Percentiles rank a stretch among this genome's conserved stretches.
phyloP scores from a whole-genome alignment of 2,888 invertebrate genomes.

The Conomelus anceps region DNA sequence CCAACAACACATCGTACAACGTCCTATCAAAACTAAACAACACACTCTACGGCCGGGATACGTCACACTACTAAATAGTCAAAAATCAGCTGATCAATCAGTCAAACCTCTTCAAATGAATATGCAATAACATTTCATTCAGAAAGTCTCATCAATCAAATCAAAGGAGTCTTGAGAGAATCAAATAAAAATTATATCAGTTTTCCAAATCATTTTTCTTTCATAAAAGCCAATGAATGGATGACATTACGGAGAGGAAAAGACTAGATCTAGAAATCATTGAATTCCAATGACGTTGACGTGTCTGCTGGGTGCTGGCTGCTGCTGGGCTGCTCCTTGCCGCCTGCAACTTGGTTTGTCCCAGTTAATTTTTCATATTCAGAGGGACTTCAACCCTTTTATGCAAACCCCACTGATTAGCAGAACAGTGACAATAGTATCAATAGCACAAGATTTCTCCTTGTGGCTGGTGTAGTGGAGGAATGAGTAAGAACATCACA shows the following conservation, averaged over 20 bases:
- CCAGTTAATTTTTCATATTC: no score
- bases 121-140: not conserved
- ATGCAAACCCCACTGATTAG: no score
- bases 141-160: no score
- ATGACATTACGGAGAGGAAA: no score
- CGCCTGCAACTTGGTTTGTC: no score
- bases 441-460: not conserved
- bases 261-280: not conserved
- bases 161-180: no score
- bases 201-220: no score
- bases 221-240: no score
- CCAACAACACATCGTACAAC: constrained; percentile 1
- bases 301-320: not conserved
- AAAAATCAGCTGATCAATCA: not conserved
- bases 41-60: not conserved
- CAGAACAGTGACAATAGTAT: not conserved
- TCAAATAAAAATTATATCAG: no score
- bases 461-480: no score
- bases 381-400: no score
- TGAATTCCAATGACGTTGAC: not conserved
- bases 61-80: not conserved
- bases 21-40: constrained; percentile 11
- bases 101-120: not conserved
- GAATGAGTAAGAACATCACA: not conserved
- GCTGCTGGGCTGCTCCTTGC: not conserved